Percentiles rank a stretch among this genome's conserved stretches.
phyloP scores from a whole-genome alignment of 1,140 invertebrate genomes.

The Apocrypta bakeri region DNA sequence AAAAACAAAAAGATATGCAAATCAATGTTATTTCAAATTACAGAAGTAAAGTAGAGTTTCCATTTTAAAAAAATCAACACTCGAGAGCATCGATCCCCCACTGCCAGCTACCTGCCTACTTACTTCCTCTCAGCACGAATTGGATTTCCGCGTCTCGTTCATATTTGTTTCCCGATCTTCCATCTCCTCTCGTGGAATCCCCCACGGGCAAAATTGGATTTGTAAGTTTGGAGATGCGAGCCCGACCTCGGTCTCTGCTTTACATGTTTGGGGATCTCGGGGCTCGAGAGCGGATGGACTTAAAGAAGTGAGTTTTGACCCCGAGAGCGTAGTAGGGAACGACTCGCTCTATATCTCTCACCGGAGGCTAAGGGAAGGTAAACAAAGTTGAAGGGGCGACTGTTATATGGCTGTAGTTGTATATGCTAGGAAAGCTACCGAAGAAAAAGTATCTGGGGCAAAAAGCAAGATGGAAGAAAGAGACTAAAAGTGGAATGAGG shows the following conservation, averaged over 20 bases:
- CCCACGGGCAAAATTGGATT: slow-evolving; percentile 54
- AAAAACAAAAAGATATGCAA: not conserved
- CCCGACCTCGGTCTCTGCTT: slow-evolving; percentile 12
- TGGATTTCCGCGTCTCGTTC: slow-evolving; percentile 8
- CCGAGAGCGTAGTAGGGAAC: not conserved
- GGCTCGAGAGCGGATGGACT: slow-evolving; percentile 34
- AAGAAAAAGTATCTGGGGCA: not conserved
- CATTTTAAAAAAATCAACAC: slow-evolving; percentile 3
- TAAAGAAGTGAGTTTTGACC: slow-evolving; percentile 46
- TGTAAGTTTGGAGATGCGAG: slow-evolving; percentile 52
- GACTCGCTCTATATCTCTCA: slow-evolving; percentile 3
- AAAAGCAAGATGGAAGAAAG: not conserved
- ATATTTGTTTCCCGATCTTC: slow-evolving; percentile 36
- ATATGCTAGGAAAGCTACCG: not conserved
- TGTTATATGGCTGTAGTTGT: not conserved
- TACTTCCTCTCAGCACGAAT: not conserved
- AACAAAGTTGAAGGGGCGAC: slow-evolving; percentile 31
- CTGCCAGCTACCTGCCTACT: not conserved
- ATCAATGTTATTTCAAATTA: not conserved
- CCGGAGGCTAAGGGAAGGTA: slow-evolving; percentile 14
- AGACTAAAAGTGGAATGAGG: not conserved
- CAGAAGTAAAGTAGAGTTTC: not conserved
- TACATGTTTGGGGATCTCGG: slow-evolving; percentile 43
- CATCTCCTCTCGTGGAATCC: slow-evolving; percentile 17
- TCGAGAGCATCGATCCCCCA: not conserved